Evolutionary conservation across 2,888 invertebrate species (phyloP).

Genomic region (Onthophagus sagittarius): DNA sequence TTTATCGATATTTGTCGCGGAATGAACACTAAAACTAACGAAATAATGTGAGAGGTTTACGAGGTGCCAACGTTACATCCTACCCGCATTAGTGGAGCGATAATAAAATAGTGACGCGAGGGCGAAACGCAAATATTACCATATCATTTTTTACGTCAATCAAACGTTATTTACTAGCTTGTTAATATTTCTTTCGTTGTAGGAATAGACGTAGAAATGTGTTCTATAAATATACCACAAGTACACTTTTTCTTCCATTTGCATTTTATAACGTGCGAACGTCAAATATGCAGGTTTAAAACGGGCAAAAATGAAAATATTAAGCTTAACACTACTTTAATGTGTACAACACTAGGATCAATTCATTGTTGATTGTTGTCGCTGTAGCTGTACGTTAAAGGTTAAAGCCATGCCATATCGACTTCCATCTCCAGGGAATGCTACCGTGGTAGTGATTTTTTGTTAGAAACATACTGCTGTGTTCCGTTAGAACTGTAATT

Average conservation of each 20-base stretch:
- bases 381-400: no score
- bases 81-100: neutral
- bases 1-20: neutral
- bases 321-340: no score
- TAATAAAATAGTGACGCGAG: neutral
- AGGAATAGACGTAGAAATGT: neutral
- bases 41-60: neutral
- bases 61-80: neutral
- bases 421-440: no score
- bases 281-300: no score
- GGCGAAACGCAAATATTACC: neutral
- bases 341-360: no score
- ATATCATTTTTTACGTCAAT: neutral
- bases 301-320: no score
- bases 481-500: no score
- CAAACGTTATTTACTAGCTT: neutral
- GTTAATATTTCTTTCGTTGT: neutral
- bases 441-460: no score
- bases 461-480: no score
- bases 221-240: neutral
- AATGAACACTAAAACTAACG: neutral
- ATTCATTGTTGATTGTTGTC: no score
- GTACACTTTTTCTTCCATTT: neutral
- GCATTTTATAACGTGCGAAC: no score
- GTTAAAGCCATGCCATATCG: no score